A percentile compares a stretch with the other conserved stretches of the same genome.
phyloP scores from a whole-genome alignment of 2,113 vertebrate species.

The Odontophorus gujanensis region DNA sequence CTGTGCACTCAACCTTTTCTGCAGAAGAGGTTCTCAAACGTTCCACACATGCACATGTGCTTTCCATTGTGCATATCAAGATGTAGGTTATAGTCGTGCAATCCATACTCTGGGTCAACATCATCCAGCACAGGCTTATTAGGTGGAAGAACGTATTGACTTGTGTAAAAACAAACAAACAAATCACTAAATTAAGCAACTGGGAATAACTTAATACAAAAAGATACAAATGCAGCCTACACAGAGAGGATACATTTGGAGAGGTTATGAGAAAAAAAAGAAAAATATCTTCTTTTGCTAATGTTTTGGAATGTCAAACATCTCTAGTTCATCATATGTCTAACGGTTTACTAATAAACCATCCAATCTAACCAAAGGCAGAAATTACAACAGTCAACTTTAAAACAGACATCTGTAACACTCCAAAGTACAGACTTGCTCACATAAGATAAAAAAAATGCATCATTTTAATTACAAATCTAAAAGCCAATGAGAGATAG shows the following conservation, averaged over 20 bases:
- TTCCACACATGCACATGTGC: constrained; percentile 79
- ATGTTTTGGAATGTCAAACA: not conserved
- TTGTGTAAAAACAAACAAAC: constrained; percentile 36
- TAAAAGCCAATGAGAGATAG: not conserved
- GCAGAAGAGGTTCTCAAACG: constrained; percentile 83
- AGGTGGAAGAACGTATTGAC: constrained; percentile 71
- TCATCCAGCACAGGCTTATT: constrained; percentile 79
- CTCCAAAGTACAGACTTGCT: not conserved
- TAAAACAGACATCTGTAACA: not conserved
- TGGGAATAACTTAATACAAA: not conserved
- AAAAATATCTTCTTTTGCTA: not conserved
- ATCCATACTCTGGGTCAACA: constrained; percentile 84
- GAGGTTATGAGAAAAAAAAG: not conserved
- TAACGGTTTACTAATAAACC: not conserved
- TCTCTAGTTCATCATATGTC: not conserved
- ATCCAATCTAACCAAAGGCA: not conserved
- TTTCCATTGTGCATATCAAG: constrained; percentile 82
- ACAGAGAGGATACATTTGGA: not conserved
- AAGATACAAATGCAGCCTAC: not conserved
- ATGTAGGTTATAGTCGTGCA: constrained; percentile 87
- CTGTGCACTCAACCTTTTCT: constrained; percentile 80
- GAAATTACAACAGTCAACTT: not conserved
- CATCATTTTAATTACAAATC: not conserved
- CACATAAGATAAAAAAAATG: fast-evolving
- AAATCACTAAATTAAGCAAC: not conserved